These are phyloP conservation scores for Pachycephala philippinensis DNA, from an alignment of 2,113 vertebrate genomes.

Conservation along the genomic window DNA sequence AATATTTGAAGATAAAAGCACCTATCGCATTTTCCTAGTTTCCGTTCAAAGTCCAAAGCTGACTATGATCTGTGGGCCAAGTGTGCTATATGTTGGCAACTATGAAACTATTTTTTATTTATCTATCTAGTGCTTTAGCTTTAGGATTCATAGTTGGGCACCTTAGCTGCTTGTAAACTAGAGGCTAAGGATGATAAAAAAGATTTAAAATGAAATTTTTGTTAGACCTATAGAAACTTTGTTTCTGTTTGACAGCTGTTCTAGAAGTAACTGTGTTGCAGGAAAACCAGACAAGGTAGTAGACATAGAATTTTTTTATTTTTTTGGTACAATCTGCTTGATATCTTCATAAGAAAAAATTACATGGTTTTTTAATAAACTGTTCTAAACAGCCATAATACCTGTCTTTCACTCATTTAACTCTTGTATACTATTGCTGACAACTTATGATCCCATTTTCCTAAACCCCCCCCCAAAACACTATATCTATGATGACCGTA, in stretches of 20 bases:
- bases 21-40: not conserved
- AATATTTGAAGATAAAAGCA: not conserved
- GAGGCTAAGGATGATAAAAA: not conserved
- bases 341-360: not conserved
- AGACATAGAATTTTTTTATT: not conserved
- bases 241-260: not conserved
- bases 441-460: not conserved
- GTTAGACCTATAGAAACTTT: not conserved
- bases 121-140: not conserved
- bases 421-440: not conserved
- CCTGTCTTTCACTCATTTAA: not conserved
- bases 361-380: fast-evolving
- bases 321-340: not conserved
- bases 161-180: not conserved
- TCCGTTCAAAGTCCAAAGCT: not conserved
- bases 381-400: not conserved
- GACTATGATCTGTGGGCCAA: not conserved
- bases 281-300: not conserved
- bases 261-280: not conserved
- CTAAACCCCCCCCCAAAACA: not conserved
- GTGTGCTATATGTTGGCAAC: not conserved
- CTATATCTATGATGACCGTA: not conserved
- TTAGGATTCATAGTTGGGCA: not conserved
- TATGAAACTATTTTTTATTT: not conserved
- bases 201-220: not conserved